Conservation (phyloP, 2,888 invertebrate genomes). For the Cordylochernes scorpioides region DNA sequence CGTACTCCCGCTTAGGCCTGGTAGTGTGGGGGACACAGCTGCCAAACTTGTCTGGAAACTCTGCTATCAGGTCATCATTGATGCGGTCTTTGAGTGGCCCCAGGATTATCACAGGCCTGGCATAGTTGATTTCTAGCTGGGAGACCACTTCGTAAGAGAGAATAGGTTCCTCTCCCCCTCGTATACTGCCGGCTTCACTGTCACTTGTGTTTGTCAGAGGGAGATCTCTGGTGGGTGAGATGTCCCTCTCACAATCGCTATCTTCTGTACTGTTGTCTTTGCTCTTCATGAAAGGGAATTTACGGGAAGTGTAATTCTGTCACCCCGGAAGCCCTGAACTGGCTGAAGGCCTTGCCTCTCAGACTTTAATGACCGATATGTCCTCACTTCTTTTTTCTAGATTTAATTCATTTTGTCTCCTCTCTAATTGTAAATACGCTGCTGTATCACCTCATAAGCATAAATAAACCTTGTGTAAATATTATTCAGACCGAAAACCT, state of each 20-base stretch:
- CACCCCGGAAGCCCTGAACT: no score
- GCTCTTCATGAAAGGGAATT: conserved; percentile 98
- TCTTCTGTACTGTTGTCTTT: conserved; percentile 87
- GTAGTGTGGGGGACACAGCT: conserved; percentile 99
- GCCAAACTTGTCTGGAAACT: conserved; percentile 94
- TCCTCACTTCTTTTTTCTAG: no score
- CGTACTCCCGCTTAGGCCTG: conserved; percentile 75
- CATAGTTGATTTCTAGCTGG: conserved; percentile 55
- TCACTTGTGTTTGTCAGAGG: conserved; percentile 7
- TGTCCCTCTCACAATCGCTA: conserved; percentile 91
- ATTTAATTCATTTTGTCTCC: no score
- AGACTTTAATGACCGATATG: no score
- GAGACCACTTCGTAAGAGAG: conserved; percentile 80
- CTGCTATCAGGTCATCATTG: conserved; percentile 94
- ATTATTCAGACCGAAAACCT: no score
- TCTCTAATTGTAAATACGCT: no score
- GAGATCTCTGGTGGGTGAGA: no score
- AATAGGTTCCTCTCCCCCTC: conserved; percentile 24
- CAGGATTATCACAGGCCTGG: conserved; percentile 88
- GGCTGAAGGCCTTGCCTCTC: no score
- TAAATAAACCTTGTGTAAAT: no score
- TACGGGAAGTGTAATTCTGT: no score
- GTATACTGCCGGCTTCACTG: conserved; percentile 12
- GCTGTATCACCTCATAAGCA: no score
- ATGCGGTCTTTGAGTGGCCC: conserved; percentile 95